Evolutionary conservation across 2,888 invertebrate species (phyloP).

Genomic region (Caenorhabditis becei): DNA sequence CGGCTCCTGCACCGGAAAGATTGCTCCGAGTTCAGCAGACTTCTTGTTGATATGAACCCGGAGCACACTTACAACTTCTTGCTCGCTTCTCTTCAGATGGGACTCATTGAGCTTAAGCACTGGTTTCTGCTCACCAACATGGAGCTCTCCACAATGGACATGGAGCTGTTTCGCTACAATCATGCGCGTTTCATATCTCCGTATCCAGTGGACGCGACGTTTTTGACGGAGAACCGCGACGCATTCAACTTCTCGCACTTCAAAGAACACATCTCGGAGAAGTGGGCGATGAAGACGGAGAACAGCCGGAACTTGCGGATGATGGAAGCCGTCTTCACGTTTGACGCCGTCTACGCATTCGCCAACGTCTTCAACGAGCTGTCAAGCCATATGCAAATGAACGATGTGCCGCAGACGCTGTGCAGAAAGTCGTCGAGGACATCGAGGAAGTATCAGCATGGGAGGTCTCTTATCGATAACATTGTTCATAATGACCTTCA

Average conservation of each 20-base stretch:
- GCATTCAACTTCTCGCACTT: slow-evolving; percentile 72
- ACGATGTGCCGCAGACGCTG: slow-evolving; percentile 66
- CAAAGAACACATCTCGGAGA: slow-evolving; percentile 64
- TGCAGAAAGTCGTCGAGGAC: slow-evolving; percentile 73
- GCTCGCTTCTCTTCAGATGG: slow-evolving; percentile 80
- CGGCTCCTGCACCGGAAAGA: slow-evolving; percentile 74
- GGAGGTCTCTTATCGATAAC: slow-evolving; percentile 67
- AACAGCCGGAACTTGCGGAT: slow-evolving; percentile 66
- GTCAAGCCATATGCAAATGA: slow-evolving; percentile 61
- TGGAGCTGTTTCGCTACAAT: slow-evolving; percentile 81
- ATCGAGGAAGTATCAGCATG: slow-evolving; percentile 75
- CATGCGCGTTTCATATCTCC: slow-evolving; percentile 81
- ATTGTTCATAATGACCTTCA: slow-evolving; percentile 66
- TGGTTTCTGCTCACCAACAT: slow-evolving; percentile 81
- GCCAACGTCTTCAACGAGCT: slow-evolving; percentile 67
- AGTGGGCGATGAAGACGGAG: slow-evolving; percentile 67
- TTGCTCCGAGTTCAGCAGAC: slow-evolving; percentile 79
- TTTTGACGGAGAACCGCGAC: slow-evolving; percentile 66
- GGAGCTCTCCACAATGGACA: slow-evolving; percentile 80
- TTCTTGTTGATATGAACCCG: slow-evolving; percentile 79
- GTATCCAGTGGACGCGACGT: slow-evolving; percentile 74
- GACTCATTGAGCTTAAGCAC: slow-evolving; percentile 80
- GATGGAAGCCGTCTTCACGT: slow-evolving; percentile 74
- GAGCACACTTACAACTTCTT: slow-evolving; percentile 78
- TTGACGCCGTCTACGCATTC: slow-evolving; percentile 74